These are phyloP conservation scores for Silurus asotus DNA, from an alignment of 2,113 vertebrate species.

Conservation along the genomic window DNA sequence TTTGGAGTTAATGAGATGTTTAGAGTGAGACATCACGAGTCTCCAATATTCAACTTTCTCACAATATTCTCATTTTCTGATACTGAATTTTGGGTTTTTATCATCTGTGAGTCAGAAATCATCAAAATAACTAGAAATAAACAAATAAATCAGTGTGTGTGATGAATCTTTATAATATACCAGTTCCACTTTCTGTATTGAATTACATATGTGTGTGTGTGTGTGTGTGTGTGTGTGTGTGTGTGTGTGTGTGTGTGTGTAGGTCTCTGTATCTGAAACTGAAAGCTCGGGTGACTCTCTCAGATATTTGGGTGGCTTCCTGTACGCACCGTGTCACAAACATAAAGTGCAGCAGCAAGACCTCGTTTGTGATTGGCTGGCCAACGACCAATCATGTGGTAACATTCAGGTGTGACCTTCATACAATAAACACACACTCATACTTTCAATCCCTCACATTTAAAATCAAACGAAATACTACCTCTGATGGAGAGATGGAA, in stretches of 20 bases:
- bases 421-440: neutral
- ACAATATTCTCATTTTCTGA: too few relatives aligned
- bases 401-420: constrained; percentile 71
- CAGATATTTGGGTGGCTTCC: constrained; percentile 72
- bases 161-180: too few relatives aligned
- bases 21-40: too few relatives aligned
- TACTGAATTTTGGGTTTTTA: too few relatives aligned
- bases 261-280: constrained; percentile 78
- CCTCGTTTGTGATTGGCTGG: constrained; percentile 80
- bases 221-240: neutral
- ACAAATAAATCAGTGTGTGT: too few relatives aligned
- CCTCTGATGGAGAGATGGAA: too few relatives aligned
- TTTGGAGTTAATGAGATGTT: too few relatives aligned
- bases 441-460: neutral
- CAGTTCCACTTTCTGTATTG: too few relatives aligned
- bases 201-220: neutral
- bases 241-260: constrained; percentile 14
- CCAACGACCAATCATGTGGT: constrained; percentile 75
- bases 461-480: too few relatives aligned
- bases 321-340: constrained; percentile 70
- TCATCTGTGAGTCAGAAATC: too few relatives aligned
- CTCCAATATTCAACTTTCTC: too few relatives aligned
- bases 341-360: constrained; percentile 66
- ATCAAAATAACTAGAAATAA: too few relatives aligned
- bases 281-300: constrained; percentile 73